These are phyloP conservation scores for Macropis europaea DNA, from an alignment of 2,888 invertebrate species.

Conservation along the genomic window DNA sequence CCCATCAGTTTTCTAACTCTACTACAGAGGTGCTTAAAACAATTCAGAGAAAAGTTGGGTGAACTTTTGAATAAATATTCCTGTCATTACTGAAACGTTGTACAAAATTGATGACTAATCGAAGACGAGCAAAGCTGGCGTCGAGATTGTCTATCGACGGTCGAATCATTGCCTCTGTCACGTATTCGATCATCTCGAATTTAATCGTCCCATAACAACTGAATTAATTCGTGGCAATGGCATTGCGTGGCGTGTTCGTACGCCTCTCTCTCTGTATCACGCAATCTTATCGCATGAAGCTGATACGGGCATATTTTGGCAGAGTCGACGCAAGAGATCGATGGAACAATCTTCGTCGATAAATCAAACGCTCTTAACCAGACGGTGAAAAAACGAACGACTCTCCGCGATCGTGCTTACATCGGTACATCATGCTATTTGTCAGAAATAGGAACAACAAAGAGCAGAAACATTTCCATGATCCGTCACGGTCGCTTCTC, in stretches of 20 bases:
- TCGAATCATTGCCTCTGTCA: background rate
- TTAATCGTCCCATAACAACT: constrained; percentile 9
- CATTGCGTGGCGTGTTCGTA: constrained; percentile 43
- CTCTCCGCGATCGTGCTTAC: too few relatives aligned
- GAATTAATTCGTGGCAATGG: constrained; percentile 4
- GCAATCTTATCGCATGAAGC: constrained; percentile 46
- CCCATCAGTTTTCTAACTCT: too few relatives aligned
- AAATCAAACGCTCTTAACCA: background rate
- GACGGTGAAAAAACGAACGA: background rate
- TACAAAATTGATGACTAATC: background rate
- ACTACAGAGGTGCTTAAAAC: too few relatives aligned
- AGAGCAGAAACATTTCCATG: constrained; percentile 20
- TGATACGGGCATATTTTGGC: constrained; percentile 33
- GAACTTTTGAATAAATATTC: too few relatives aligned
- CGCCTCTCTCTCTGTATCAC: constrained; percentile 20
- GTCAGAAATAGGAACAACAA: background rate
- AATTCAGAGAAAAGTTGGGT: too few relatives aligned
- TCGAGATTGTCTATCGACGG: background rate
- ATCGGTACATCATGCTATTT: background rate
- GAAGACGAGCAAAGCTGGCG: background rate
- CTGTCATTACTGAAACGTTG: too few relatives aligned
- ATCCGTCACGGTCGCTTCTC: constrained; percentile 39
- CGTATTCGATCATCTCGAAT: constrained; percentile 17
- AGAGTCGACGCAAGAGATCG: background rate
- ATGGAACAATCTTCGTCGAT: background rate